Base-by-base conservation (phyloP, 2,888 invertebrate species). In the Molorchus minor region DNA sequence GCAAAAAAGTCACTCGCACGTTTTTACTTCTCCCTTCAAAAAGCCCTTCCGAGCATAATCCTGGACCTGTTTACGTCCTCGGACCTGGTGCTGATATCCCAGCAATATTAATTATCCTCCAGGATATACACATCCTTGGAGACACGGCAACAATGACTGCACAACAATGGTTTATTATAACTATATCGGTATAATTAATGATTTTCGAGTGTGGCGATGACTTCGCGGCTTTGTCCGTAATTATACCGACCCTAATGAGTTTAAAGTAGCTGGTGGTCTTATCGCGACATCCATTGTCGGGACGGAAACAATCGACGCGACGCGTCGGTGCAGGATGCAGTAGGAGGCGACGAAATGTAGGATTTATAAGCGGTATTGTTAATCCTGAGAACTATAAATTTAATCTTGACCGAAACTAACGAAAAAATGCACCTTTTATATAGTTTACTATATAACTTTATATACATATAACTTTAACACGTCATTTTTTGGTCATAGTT, bases 141-240 rank as follows among this genome's bases (percentile, higher is more conserved):
- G 78, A 78, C 78, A 77, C 72, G 74, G 74, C 73, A 68, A 78
- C 79, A n/a, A n/a, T n/a, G n/a, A n/a, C n/a, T n/a, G n/a, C n/a
- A n/a, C n/a, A n/a, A 33, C 33, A 78, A 77, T 77, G 77, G 75
- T 75, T 74, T 57, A 56, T 61, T 74, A 77, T 78, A 77, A 78
- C 78, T 78, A 77, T 74, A 77, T 77, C 74, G 70, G 7, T 66
- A 69, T 79, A 77, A 79, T 79, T 79, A 79, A 79, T 79, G 79
- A 78, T 73, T 67, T 69, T 70, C 71, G 73, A 77, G 77, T 75
- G 71, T 77, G 76, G 75, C 75, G 77, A 75, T 79, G 77, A 79
- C 75, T 76, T 71, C 72, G 70, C 62, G 73, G 75, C 71, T 77
- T 77, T 77, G 77, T 77, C 74, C 75, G 76, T 75, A 75, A 76